Base-by-base conservation (phyloP, 1,140 invertebrate genomes). In the Bombus difficillimus region DNA sequence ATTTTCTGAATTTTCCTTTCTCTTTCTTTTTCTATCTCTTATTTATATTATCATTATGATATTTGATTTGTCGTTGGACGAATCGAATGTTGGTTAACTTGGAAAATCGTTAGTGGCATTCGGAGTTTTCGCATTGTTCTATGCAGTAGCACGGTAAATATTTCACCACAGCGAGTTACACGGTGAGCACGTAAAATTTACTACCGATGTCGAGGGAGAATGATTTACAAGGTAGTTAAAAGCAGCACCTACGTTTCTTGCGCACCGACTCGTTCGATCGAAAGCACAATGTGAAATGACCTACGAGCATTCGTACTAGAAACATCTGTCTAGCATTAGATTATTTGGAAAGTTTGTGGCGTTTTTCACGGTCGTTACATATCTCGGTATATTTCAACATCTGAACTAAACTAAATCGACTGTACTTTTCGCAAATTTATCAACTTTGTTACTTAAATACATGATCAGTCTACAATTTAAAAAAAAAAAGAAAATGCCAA, bases 91-190 rank as follows among this genome's bases (percentile, higher is more conserved):
- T 32, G 13, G 62, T 5, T 15, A 32, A 32, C 13, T 6, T 6
- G 32, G 15, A 34, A 15, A 32, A 32, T 53, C 47, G 18, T 53
- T 22, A 53, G 47, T 53, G 47, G 47, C 32, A 68, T 69, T 39
- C 12, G 18, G 3, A 37, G 28, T 34, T 73, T 53, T 39, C 3
- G 15, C 34, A 15, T 81, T 75, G 71, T 81, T 75, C 59, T 59
- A 77, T 37, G 72, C n/a, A 79, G 57, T 47, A n/a, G 73, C 75
- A 78, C 32, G 3, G 66, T 83, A 64, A 64, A 81, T 81, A 53
- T 85, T 78, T 81, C 86, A 88, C 79, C n/a, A 32, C 64, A 34
- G n/a, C 75, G 73, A 74, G 77, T 47, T 76, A 86, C 59, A 37
- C 15, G 4, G 64, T 22, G 2, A 34, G 25, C 71, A 69, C 64